Percentiles rank a stretch among this genome's conserved stretches.
Evolutionary conservation across 2,888 invertebrate genomes (phyloP).

Genomic region (Mimumesa dahlbomi): DNA sequence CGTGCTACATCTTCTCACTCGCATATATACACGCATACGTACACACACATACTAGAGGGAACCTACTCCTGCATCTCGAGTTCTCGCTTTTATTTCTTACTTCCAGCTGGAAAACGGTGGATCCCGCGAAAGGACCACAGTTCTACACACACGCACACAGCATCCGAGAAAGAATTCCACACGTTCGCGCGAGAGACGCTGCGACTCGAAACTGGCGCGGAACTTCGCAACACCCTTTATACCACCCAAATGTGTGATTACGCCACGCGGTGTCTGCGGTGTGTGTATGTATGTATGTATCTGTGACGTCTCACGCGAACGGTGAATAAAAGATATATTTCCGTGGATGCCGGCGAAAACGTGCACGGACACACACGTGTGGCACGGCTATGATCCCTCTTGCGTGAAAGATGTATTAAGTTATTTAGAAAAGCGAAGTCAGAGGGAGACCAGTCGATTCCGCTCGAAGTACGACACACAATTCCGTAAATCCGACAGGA

Average conservation of each 20-base stretch:
- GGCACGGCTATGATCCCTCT: neutral
- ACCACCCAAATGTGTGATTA: constrained; percentile 26
- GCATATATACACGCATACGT: neutral
- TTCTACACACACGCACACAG: too few relatives aligned
- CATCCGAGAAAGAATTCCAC: constrained; percentile 33
- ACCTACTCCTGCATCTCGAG: constrained; percentile 37
- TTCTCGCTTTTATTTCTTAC: constrained; percentile 40
- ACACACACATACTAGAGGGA: constrained; percentile 3
- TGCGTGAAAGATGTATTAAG: constrained; percentile 16
- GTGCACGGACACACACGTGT: neutral
- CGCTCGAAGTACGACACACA: neutral
- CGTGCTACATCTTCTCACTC: too few relatives aligned
- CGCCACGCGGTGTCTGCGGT: too few relatives aligned
- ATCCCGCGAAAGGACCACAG: constrained; percentile 31
- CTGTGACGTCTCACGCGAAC: constrained; percentile 7
- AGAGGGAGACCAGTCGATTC: constrained; percentile 8
- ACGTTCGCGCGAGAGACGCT: neutral
- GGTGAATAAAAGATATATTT: constrained; percentile 34
- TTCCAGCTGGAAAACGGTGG: constrained; percentile 30
- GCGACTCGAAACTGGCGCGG: neutral
- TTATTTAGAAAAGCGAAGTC: constrained; percentile 31
- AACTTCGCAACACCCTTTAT: constrained; percentile 24
- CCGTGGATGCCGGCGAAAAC: too few relatives aligned
- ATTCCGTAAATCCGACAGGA: constrained; percentile 15
- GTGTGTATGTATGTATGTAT: constrained; percentile 2